phyloP scores from a whole-genome alignment of 64 coral and sea anemone species.

The Dendronephthya gigantea region DNA sequence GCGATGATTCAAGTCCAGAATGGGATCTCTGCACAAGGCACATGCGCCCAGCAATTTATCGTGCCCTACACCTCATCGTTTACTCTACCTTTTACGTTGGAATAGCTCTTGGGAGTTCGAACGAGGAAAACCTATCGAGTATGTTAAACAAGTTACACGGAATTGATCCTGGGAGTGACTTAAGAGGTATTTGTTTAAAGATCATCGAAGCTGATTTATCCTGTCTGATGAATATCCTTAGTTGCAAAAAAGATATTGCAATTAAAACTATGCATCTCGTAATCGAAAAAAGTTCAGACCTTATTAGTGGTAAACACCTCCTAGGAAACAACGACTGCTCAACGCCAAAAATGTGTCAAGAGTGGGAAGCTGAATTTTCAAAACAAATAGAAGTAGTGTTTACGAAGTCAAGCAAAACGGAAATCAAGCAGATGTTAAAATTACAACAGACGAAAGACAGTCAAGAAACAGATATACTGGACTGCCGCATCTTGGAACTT shows the following conservation, averaged over 20 bases:
- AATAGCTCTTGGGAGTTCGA: not conserved
- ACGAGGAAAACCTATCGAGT: not conserved
- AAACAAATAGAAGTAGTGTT: not conserved
- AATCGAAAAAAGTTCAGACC: not conserved
- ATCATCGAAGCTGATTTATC: not conserved
- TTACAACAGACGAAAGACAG: not conserved
- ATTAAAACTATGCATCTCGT: not conserved
- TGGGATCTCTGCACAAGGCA: not conserved
- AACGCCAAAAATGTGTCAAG: not conserved
- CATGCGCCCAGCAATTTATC: not conserved
- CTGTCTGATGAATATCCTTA: not conserved
- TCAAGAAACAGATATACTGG: not conserved
- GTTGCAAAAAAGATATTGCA: not conserved
- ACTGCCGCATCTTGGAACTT: not conserved
- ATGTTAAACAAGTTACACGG: not conserved
- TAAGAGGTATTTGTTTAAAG: not conserved
- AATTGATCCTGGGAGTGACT: not conserved
- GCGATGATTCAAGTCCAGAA: not conserved
- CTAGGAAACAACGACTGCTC: not conserved
- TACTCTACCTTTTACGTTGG: not conserved
- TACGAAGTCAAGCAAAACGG: not conserved
- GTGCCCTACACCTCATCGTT: not conserved
- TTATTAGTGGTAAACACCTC: not conserved
- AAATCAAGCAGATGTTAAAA: not conserved
- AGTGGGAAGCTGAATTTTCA: not conserved